Percentiles rank a stretch among this genome's conserved stretches.
Evolutionary conservation across 1,140 invertebrate species (phyloP).

Genomic region (Tetramorium parvispinum): DNA sequence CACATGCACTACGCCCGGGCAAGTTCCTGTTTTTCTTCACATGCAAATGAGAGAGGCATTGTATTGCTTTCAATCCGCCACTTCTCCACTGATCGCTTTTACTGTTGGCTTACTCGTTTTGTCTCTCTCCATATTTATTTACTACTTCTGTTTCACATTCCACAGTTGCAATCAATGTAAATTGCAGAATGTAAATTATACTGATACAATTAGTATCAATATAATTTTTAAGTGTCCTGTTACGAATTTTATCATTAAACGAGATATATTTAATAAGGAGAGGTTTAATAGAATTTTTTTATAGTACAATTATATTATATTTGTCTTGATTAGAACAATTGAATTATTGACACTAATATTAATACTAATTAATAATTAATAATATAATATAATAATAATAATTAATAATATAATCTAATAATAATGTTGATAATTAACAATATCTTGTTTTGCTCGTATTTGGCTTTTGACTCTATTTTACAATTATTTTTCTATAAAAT

Average conservation of each 20-base stretch:
- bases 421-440: no score
- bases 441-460: no score
- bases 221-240: slow-evolving; percentile 1
- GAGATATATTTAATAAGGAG: neutral
- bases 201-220: neutral
- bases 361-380: no score
- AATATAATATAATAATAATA: no score
- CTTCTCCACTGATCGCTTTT: slow-evolving; percentile 24
- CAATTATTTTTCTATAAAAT: neutral
- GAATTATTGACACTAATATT: no score
- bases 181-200: neutral
- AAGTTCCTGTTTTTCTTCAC: slow-evolving; percentile 36
- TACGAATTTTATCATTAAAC: neutral
- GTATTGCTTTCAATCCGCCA: slow-evolving; percentile 51
- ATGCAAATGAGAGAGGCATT: slow-evolving; percentile 47
- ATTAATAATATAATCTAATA: no score
- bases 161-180: neutral
- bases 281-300: neutral
- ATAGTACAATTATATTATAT: neutral
- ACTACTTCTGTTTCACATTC: neutral
- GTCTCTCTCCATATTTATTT: slow-evolving; percentile 10
- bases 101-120: neutral
- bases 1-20: neutral
- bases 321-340: no score
- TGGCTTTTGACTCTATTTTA: no score